A percentile compares a stretch with the other conserved stretches of the same genome.
Conservation (phyloP, 2,888 invertebrate species). For the Drosophila rellima region DNA sequence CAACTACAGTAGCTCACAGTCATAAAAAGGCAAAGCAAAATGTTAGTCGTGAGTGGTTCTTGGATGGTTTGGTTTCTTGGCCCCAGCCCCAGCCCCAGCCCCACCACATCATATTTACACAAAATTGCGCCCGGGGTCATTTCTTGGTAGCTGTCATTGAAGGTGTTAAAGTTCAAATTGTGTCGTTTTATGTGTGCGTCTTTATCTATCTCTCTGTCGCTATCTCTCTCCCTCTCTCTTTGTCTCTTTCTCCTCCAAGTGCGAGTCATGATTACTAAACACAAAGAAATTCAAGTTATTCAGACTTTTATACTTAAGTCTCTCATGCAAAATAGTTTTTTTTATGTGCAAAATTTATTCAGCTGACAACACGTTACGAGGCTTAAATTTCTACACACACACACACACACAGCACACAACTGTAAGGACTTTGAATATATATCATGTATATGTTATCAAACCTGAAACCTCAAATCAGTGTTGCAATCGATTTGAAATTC, state of each 20-base stretch:
- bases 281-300: constrained; percentile 31
- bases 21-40: constrained; percentile 59
- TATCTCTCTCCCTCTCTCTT: not conserved
- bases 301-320: constrained; percentile 39
- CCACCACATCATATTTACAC: constrained; percentile 64
- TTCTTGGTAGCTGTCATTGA: constrained; percentile 72
- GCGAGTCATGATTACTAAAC: constrained; percentile 53
- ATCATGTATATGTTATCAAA: constrained; percentile 26
- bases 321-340: constrained; percentile 55
- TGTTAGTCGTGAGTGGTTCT: constrained; percentile 52
- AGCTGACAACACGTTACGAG: constrained; percentile 33
- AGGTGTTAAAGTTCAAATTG: constrained; percentile 80
- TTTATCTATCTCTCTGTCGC: constrained; percentile 2
- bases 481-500: constrained; percentile 31
- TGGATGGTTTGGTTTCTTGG: constrained; percentile 6
- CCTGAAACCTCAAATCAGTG: constrained; percentile 42
- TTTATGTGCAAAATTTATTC: constrained; percentile 32
- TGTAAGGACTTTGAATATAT: not conserved
- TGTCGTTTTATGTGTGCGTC: constrained; percentile 48
- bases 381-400: constrained; percentile 12
- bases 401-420: not conserved
- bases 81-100: not conserved
- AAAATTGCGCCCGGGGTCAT: constrained; percentile 77
- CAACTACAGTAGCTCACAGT: constrained; percentile 42
- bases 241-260: not conserved